These are phyloP conservation scores for Perca schrenkii DNA, from an alignment of 2,113 vertebrate species.

Conservation along the genomic window DNA sequence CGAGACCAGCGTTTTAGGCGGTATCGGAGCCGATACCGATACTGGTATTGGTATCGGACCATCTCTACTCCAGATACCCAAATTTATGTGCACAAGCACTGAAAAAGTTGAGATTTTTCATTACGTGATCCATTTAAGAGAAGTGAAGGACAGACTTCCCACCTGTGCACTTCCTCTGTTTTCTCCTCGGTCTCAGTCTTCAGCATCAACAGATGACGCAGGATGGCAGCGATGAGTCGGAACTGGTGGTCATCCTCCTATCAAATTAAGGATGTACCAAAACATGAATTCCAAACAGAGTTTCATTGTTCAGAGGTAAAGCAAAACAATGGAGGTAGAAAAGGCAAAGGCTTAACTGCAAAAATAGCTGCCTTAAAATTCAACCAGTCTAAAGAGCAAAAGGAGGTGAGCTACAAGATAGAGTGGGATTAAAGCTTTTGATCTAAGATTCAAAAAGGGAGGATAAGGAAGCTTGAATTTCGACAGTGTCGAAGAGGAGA, in stretches of 20 bases:
- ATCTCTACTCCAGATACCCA: background rate
- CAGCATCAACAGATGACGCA: conserved; percentile 94
- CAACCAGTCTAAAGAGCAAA: background rate
- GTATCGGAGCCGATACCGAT: no score
- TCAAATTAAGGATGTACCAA: conserved; percentile 42
- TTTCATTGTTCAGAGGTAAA: conserved; percentile 2
- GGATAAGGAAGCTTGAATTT: conserved; percentile 29
- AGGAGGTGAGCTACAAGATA: background rate
- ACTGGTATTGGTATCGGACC: no score
- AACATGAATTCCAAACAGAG: background rate
- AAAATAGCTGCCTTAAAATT: conserved; percentile 5
- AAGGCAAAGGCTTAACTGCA: background rate
- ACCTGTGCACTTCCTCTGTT: conserved; percentile 98
- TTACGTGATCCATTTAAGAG: background rate
- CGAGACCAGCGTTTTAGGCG: no score
- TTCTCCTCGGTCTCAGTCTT: conserved; percentile 93
- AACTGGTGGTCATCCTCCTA: conserved; percentile 94
- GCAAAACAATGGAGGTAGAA: background rate
- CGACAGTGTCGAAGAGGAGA: background rate
- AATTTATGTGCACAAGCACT: background rate
- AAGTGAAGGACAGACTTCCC: conserved; percentile 52
- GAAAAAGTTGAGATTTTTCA: background rate
- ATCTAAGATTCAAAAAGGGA: background rate
- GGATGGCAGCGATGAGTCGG: conserved; percentile 91
- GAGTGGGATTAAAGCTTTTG: background rate